These are phyloP conservation scores for Linepithema humile DNA, from an alignment of 1,140 invertebrate species.

Conservation along the genomic window DNA sequence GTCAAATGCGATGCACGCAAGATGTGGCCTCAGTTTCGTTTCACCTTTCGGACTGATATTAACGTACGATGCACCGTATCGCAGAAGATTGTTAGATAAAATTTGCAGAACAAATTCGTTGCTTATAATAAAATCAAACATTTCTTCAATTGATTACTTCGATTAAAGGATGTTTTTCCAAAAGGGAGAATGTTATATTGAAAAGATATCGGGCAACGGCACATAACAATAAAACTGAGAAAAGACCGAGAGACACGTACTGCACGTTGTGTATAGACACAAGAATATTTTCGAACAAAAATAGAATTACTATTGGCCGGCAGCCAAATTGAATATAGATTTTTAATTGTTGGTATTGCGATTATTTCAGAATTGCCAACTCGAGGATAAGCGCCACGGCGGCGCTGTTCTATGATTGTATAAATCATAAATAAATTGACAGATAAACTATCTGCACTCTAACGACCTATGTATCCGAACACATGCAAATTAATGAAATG, in stretches of 20 bases:
- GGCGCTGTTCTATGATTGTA: constrained; percentile 35
- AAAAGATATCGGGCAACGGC: background rate
- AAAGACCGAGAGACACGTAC: background rate
- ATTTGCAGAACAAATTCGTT: background rate
- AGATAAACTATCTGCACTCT: background rate
- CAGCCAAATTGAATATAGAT: constrained; percentile 69
- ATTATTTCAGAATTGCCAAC: constrained; percentile 38
- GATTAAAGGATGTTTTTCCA: background rate
- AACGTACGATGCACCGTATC: background rate
- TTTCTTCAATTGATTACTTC: background rate
- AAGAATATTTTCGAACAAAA: constrained; percentile 49
- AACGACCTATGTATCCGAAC: constrained; percentile 19
- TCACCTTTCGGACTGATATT: constrained; percentile 38
- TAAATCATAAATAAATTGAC: constrained; percentile 54
- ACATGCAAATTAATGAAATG: constrained; percentile 28
- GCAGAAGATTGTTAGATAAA: background rate
- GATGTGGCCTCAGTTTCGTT: background rate
- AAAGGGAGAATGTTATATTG: background rate
- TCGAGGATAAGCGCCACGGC: background rate
- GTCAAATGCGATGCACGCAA: constrained; percentile 13
- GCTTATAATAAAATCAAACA: background rate
- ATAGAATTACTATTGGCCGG: constrained; percentile 60
- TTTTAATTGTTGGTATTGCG: constrained; percentile 67
- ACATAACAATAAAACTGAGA: background rate
- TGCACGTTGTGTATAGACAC: background rate